A percentile compares a stretch with the other conserved stretches of the same genome.
phyloP scores from a whole-genome alignment of 2,888 invertebrate species.

The Conistra vaccinii region DNA sequence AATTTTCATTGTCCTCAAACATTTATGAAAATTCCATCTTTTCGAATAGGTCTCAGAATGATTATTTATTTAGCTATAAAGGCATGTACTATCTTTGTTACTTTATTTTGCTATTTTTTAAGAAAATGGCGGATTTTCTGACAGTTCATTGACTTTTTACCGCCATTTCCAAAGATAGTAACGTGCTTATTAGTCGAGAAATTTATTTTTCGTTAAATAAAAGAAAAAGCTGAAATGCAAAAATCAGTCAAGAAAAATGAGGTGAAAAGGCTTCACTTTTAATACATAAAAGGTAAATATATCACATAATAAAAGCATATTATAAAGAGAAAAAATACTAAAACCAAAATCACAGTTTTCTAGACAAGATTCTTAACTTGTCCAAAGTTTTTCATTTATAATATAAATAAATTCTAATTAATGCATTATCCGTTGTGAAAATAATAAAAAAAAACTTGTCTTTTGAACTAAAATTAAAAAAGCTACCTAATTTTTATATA shows the following conservation, averaged over 20 bases:
- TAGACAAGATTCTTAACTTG: constrained; percentile 88
- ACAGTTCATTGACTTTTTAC: constrained; percentile 23
- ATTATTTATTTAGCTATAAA: constrained; percentile 48
- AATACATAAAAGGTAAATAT: constrained; percentile 81
- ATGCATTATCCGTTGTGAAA: constrained; percentile 79
- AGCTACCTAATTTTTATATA: constrained; percentile 85
- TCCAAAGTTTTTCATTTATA: constrained; percentile 81
- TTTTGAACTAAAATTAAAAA: constrained; percentile 85
- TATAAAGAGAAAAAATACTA: constrained; percentile 84
- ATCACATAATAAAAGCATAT: constrained; percentile 89
- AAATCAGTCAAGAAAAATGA: constrained; percentile 79
- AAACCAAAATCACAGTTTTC: constrained; percentile 90
- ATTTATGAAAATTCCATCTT: constrained; percentile 60
- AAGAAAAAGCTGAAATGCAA: constrained; percentile 79
- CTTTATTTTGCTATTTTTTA: constrained; percentile 32
- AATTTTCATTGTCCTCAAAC: constrained; percentile 52
- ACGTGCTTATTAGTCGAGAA: constrained; percentile 50
- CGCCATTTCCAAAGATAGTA: constrained; percentile 57
- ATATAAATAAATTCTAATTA: constrained; percentile 87
- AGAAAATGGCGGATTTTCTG: constrained; percentile 27
- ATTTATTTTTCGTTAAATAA: constrained; percentile 59
- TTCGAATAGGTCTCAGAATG: constrained; percentile 60
- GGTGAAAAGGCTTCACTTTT: constrained; percentile 76
- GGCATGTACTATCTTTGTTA: constrained; percentile 49
- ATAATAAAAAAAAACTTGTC: constrained; percentile 83